Conservation (phyloP, 2,888 invertebrate species). For the Ptychoptera albimana region DNA sequence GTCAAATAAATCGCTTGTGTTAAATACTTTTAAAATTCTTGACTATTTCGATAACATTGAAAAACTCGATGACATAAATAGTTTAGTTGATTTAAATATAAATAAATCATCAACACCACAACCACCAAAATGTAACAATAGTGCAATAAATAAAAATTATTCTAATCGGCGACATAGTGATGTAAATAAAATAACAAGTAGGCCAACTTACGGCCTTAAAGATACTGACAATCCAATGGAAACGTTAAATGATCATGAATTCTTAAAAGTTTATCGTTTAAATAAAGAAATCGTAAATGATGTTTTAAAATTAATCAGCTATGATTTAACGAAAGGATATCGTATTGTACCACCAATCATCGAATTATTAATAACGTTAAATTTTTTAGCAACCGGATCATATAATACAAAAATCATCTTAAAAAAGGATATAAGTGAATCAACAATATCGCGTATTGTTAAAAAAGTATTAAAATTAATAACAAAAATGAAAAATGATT, state of each 20-base stretch:
- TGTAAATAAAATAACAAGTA: neutral
- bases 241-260: slow-evolving; percentile 12
- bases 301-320: slow-evolving; percentile 13
- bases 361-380: slow-evolving; percentile 13
- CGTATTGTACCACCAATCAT: slow-evolving; percentile 13
- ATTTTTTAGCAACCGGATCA: slow-evolving; percentile 12
- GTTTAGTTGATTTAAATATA: no score
- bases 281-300: slow-evolving; percentile 12
- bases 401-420: slow-evolving; percentile 11
- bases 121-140: no score
- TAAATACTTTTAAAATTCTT: neutral
- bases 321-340: slow-evolving; percentile 13
- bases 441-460: slow-evolving; percentile 13
- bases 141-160: neutral
- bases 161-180: neutral
- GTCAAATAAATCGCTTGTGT: neutral
- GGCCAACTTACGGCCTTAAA: neutral
- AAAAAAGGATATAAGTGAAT: slow-evolving; percentile 12
- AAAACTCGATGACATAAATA: no score
- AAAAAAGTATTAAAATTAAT: slow-evolving; percentile 12
- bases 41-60: no score
- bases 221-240: slow-evolving; percentile 13
- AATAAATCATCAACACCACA: no score
- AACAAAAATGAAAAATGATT: slow-evolving; percentile 10
- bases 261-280: slow-evolving; percentile 12